Evolutionary conservation across 1,140 invertebrate genomes (phyloP).

Genomic region (Plectus sambesii): DNA sequence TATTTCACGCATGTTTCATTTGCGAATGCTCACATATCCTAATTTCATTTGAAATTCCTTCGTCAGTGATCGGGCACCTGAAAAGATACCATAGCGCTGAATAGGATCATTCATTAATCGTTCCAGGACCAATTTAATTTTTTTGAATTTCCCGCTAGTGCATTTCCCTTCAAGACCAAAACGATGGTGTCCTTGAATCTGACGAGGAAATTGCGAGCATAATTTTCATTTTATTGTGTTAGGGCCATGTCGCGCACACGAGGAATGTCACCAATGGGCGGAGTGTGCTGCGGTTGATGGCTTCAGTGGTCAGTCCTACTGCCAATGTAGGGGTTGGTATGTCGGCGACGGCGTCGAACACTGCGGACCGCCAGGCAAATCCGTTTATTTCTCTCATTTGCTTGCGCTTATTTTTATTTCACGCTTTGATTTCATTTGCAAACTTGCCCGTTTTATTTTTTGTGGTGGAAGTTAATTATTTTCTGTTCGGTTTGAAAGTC

Average conservation of each 20-base stretch:
- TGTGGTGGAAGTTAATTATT: too few species aligned
- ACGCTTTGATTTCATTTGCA: constrained; percentile 13
- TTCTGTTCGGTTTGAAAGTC: too few species aligned
- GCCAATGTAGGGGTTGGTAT: constrained; percentile 35
- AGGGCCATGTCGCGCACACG: constrained; percentile 17
- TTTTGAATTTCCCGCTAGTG: too few species aligned
- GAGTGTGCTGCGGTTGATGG: constrained; percentile 24
- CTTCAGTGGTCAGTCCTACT: constrained; percentile 11
- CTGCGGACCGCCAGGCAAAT: constrained; percentile 29
- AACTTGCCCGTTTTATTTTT: too few species aligned
- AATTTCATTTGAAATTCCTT: too few species aligned
- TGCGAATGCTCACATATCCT: too few species aligned
- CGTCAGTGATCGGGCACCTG: too few species aligned
- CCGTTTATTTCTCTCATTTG: constrained; percentile 12
- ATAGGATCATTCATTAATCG: too few species aligned
- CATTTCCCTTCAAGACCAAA: not conserved
- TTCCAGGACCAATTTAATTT: too few species aligned
- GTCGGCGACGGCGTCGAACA: constrained; percentile 31
- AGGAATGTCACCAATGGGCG: constrained; percentile 35
- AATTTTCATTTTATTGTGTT: constrained; percentile 13
- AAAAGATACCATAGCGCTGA: too few species aligned
- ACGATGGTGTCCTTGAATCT: not conserved
- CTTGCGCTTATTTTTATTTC: constrained; percentile 29
- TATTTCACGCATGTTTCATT: too few species aligned
- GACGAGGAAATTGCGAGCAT: constrained; percentile 5